phyloP scores from a whole-genome alignment of 64 coral and sea anemone species.

The Pachyseris speciosa region DNA sequence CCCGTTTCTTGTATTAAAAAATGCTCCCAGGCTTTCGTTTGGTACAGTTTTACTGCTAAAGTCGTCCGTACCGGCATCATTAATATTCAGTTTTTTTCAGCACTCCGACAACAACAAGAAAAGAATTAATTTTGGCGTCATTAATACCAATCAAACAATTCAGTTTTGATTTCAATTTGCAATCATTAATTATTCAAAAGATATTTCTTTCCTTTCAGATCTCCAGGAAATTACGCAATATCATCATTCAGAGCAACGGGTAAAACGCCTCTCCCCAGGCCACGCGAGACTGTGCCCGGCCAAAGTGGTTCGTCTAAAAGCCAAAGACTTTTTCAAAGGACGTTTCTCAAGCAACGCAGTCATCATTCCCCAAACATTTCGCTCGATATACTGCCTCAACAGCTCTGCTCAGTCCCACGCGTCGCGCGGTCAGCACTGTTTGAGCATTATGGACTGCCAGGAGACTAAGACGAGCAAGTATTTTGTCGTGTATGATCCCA shows the following conservation, averaged over 20 bases:
- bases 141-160: too few relatives aligned
- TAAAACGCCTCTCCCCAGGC: background rate
- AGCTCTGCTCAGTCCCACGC: background rate
- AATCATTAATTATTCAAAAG: too few relatives aligned
- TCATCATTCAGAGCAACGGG: background rate
- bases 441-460: slow-evolving; percentile 14
- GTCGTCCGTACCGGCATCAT: too few relatives aligned
- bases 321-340: slow-evolving; percentile 2
- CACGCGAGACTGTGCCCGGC: background rate
- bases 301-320: background rate
- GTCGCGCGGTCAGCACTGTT: background rate
- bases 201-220: background rate
- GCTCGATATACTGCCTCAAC: background rate
- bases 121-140: too few relatives aligned
- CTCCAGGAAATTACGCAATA: background rate
- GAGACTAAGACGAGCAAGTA: slow-evolving; percentile 17
- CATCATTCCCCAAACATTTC: background rate
- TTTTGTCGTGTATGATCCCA: background rate
- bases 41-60: too few relatives aligned
- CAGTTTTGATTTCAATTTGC: too few relatives aligned
- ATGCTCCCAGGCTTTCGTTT: too few relatives aligned
- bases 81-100: too few relatives aligned
- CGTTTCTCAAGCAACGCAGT: background rate
- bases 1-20: too few relatives aligned
- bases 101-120: too few relatives aligned